phyloP scores from a whole-genome alignment of 2,888 invertebrate species.

The Pecten maximus region DNA sequence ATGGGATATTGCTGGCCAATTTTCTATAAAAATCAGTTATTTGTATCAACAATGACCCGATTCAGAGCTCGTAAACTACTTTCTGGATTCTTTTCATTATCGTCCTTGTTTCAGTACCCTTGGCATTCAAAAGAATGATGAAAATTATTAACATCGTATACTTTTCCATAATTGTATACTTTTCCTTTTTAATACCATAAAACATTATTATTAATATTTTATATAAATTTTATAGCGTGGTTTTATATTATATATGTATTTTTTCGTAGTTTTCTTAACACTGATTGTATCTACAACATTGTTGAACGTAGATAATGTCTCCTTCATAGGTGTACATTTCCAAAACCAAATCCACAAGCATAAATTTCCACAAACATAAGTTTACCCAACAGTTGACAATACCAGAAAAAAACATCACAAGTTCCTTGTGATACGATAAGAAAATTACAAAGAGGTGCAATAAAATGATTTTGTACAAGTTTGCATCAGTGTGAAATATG shows the following conservation, averaged over 20 bases:
- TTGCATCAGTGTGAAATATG: constrained; percentile 33
- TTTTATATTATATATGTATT: neutral
- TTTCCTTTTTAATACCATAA: too few species aligned
- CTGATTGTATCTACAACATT: neutral
- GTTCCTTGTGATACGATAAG: neutral
- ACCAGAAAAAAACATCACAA: neutral
- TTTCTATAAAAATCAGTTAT: too few species aligned
- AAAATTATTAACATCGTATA: neutral
- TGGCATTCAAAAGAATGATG: neutral
- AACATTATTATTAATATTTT: constrained; percentile 5
- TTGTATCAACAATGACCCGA: too few species aligned
- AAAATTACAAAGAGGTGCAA: neutral
- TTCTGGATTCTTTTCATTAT: neutral
- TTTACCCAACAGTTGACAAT: neutral
- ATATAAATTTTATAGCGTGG: neutral
- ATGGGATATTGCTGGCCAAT: too few species aligned
- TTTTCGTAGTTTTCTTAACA: neutral
- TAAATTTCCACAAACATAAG: neutral
- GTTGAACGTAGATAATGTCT: neutral
- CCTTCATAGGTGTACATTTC: neutral
- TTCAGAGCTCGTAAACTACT: neutral
- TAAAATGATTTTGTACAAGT: constrained; percentile 18
- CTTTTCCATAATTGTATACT: too few species aligned
- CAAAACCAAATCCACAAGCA: neutral
- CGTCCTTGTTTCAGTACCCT: neutral